Evolutionary conservation across 2,888 invertebrate genomes (phyloP).

Genomic region (Tanypteryx hageni): DNA sequence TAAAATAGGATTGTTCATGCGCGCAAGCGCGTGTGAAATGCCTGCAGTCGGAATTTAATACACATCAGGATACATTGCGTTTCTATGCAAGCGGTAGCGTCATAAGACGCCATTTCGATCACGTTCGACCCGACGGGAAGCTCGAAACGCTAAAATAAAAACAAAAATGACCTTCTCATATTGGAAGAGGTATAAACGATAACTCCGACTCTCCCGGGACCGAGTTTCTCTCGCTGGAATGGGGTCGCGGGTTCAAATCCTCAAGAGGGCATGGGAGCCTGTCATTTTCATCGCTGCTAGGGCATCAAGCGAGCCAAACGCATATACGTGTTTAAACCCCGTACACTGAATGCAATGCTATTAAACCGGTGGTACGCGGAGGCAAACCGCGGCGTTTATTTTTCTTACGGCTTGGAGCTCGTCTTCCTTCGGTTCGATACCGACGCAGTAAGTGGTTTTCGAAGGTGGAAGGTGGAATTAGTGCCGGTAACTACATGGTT

Average conservation of each 20-base stretch:
- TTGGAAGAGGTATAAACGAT: background rate
- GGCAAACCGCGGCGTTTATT: background rate
- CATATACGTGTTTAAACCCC: conserved; percentile 18
- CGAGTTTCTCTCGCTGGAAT: conserved; percentile 20
- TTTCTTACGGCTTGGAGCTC: background rate
- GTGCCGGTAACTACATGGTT: background rate
- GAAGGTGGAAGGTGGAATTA: background rate
- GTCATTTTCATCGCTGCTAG: background rate
- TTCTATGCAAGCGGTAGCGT: too few species aligned
- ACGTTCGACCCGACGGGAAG: background rate
- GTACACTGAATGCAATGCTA: background rate
- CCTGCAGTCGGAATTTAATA: too few species aligned
- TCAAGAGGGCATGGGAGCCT: conserved; percentile 14
- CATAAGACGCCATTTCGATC: too few species aligned
- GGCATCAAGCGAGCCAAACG: conserved; percentile 8
- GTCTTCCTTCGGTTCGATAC: background rate
- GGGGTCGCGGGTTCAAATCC: conserved; percentile 48
- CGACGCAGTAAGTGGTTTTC: background rate
- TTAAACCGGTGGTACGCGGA: background rate
- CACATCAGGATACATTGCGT: too few species aligned
- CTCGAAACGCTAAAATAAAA: background rate
- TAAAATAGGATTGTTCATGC: too few species aligned
- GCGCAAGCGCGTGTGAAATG: too few species aligned
- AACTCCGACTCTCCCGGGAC: background rate
- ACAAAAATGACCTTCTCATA: conserved; percentile 47